These are phyloP conservation scores for Chloropsis hardwickii DNA, from an alignment of 2,113 vertebrate genomes.

Conservation along the genomic window DNA sequence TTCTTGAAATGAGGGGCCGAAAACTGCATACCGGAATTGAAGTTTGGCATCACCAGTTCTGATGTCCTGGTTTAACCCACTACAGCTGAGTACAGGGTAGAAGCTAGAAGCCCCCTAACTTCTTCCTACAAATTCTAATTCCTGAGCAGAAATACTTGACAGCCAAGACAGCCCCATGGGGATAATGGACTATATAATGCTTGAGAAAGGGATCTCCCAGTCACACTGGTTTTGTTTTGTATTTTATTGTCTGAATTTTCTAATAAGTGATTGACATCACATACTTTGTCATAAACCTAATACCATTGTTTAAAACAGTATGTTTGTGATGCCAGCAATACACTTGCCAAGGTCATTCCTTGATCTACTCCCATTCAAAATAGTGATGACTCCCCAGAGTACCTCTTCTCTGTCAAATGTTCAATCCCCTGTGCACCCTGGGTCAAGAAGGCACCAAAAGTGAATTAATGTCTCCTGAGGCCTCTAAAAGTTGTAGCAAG, in stretches of 20 bases:
- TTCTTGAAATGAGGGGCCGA: neutral
- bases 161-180: neutral
- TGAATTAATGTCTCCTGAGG: neutral
- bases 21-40: neutral
- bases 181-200: neutral
- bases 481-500: neutral
- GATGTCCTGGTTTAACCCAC: neutral
- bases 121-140: neutral
- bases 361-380: neutral
- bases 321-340: neutral
- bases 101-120: neutral
- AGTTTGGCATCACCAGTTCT: neutral
- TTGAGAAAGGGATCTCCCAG: neutral
- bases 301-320: neutral
- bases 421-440: neutral
- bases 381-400: neutral
- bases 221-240: neutral
- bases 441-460: neutral
- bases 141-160: neutral
- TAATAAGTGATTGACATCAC: neutral
- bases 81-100: rapidly evolving
- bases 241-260: neutral
- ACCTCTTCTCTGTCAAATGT: neutral
- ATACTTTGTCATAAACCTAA: neutral
- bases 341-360: neutral